phyloP scores from a whole-genome alignment of 2,113 vertebrate genomes.

The Piprites chloris region DNA sequence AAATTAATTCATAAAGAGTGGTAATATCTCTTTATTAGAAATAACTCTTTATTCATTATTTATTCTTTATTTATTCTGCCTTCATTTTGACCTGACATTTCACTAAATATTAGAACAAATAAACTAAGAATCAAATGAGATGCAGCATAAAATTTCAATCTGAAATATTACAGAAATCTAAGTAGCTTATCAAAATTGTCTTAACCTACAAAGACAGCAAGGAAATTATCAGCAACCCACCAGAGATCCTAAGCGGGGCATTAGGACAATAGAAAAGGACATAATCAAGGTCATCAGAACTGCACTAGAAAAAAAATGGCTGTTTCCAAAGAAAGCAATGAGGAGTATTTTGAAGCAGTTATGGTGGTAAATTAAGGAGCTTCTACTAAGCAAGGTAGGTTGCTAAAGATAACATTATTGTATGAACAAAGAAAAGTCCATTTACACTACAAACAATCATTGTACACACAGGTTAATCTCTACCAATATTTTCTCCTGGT shows the following conservation, averaged over 20 bases:
- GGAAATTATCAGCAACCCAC: background rate
- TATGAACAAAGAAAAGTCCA: background rate
- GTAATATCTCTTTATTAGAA: background rate
- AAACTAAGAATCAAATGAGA: background rate
- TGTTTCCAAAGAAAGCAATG: background rate
- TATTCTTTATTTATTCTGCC: background rate
- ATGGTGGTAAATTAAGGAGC: constrained; percentile 11
- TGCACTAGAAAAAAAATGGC: background rate
- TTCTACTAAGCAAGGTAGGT: background rate
- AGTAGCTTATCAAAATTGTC: background rate
- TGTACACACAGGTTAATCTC: background rate
- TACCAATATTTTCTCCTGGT: background rate
- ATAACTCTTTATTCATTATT: background rate
- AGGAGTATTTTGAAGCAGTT: background rate
- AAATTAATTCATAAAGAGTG: background rate
- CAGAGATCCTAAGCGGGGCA: background rate
- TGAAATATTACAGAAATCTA: background rate
- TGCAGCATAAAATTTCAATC: background rate
- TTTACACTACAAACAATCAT: constrained; percentile 2
- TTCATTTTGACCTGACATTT: background rate
- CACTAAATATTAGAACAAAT: background rate
- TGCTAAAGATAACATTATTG: background rate
- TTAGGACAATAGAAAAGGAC: constrained; percentile 5
- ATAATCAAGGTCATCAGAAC: constrained; percentile 12
- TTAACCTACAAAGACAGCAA: background rate